These are phyloP conservation scores for Danio tinwini DNA, from an alignment of 2,797 vertebrate species.

Conservation along the genomic window DNA sequence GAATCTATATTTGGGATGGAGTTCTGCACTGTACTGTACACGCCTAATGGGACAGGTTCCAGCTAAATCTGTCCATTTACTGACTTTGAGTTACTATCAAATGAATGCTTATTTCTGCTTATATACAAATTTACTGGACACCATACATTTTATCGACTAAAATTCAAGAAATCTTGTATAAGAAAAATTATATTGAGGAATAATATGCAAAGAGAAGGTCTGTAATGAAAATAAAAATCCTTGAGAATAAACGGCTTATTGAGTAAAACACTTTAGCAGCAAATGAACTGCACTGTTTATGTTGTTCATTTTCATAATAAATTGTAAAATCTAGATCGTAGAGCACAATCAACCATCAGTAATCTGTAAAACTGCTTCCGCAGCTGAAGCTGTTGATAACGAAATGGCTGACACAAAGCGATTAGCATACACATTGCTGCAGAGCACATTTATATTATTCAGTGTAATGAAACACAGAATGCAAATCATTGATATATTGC, in stretches of 20 bases:
- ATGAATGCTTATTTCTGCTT: background rate
- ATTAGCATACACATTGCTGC: background rate
- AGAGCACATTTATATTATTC: background rate
- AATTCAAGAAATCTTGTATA: background rate
- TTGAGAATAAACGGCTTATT: background rate
- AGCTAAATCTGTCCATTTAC: background rate
- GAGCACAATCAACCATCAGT: constrained; percentile 10
- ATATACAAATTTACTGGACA: background rate
- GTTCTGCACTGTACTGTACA: background rate
- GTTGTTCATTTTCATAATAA: constrained; percentile 12
- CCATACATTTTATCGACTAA: background rate
- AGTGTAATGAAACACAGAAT: background rate
- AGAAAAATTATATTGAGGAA: background rate
- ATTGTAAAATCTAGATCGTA: background rate
- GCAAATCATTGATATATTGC: background rate
- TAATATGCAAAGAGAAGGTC: background rate
- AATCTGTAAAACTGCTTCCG: background rate
- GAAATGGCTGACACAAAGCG: background rate
- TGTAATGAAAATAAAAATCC: background rate
- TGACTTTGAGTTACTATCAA: background rate
- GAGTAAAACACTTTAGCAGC: background rate
- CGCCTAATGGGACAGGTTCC: background rate
- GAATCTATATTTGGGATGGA: background rate
- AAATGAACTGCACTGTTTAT: background rate
- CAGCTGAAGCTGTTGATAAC: background rate